Evolutionary conservation across 2,113 vertebrate species (phyloP).

Genomic region (Choloepus hoffmanni): DNA sequence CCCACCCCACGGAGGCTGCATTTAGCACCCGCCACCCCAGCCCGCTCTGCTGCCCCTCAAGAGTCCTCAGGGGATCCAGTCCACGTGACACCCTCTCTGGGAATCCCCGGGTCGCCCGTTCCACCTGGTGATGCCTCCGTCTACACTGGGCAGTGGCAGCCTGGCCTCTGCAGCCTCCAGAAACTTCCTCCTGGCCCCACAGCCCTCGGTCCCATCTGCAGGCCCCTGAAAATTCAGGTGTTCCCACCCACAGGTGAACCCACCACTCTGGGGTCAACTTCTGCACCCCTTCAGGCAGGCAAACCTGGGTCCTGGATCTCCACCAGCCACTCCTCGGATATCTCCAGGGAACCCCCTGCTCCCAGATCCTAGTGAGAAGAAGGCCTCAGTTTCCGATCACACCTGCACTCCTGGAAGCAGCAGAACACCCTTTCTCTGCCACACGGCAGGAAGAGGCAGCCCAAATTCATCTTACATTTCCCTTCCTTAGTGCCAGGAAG

Average conservation of each 20-base stretch:
- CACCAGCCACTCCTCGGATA: neutral
- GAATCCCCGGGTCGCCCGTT: too few species aligned
- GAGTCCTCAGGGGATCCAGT: neutral
- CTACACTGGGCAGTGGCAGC: fast-evolving
- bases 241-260: neutral
- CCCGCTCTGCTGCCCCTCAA: neutral
- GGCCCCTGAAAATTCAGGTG: neutral
- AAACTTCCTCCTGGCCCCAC: neutral
- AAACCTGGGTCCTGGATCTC: too few species aligned
- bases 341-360: neutral
- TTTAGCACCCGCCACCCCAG: neutral
- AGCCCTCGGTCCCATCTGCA: neutral
- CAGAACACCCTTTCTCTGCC: too few species aligned
- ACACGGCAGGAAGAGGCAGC: neutral
- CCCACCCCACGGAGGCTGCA: fast-evolving
- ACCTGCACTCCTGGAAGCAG: too few species aligned
- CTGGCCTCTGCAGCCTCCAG: neutral
- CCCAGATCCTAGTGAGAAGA: neutral
- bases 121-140: neutral
- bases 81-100: fast-evolving
- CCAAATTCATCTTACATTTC: fast-evolving
- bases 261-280: fast-evolving
- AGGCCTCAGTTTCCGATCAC: too few species aligned
- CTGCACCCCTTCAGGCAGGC: neutral
- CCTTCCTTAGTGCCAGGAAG: neutral